Percentiles rank a stretch among this genome's conserved stretches.
These are phyloP conservation scores for Caenorhabditis becei DNA, from an alignment of 2,888 invertebrate species.

Conservation along the genomic window DNA sequence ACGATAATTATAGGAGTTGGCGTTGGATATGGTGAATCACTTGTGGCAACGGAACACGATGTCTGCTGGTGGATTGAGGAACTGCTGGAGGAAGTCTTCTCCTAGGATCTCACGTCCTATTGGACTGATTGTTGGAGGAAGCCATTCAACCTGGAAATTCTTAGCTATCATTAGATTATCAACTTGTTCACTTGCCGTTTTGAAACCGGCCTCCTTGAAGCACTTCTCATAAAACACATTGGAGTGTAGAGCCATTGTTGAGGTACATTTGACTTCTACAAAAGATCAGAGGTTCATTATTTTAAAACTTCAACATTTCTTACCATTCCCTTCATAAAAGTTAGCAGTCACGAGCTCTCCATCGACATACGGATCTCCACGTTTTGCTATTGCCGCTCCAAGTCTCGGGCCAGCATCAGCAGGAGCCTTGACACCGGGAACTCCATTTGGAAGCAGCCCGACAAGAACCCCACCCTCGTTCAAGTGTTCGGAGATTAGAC, in stretches of 20 bases:
- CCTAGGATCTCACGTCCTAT: slow-evolving; percentile 39
- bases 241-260: slow-evolving; percentile 52
- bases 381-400: slow-evolving; percentile 46
- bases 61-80: slow-evolving; percentile 50
- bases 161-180: background rate
- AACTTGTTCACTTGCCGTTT: background rate
- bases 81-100: slow-evolving; percentile 29
- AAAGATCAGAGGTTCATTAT: background rate
- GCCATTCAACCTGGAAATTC: slow-evolving; percentile 45
- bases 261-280: slow-evolving; percentile 44
- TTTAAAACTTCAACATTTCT: background rate
- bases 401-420: slow-evolving; percentile 23
- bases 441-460: slow-evolving; percentile 52
- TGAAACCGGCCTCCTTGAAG: slow-evolving; percentile 40
- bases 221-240: slow-evolving; percentile 46
- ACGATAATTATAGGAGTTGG: background rate
- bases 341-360: slow-evolving; percentile 47
- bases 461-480: slow-evolving; percentile 25
- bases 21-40: background rate
- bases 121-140: slow-evolving; percentile 38
- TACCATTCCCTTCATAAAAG: slow-evolving; percentile 49
- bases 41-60: slow-evolving; percentile 37
- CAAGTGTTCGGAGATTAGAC: slow-evolving; percentile 26
- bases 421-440: slow-evolving; percentile 29
- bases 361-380: slow-evolving; percentile 41